Conservation (phyloP, 2,113 vertebrate genomes). For the Rhea americana region DNA sequence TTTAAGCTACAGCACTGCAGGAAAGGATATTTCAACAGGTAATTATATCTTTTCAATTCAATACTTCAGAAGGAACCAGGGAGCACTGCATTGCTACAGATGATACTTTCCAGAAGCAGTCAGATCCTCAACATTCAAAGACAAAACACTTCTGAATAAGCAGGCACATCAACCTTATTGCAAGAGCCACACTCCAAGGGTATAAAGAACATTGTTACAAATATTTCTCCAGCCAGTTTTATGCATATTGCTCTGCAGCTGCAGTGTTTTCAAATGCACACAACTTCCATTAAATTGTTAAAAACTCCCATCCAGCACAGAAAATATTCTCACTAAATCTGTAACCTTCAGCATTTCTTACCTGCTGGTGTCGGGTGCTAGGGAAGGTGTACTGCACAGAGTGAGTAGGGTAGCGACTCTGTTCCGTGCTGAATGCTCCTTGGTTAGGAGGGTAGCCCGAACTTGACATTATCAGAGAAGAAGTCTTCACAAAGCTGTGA, state of each 20-base stretch:
- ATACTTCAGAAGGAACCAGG: not conserved
- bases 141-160: not conserved
- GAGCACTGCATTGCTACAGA: not conserved
- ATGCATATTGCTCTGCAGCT: not conserved
- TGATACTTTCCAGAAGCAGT: not conserved
- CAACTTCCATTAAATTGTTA: accelerated
- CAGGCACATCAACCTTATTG: not conserved
- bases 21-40: not conserved
- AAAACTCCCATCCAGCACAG: not conserved
- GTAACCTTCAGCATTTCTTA: slow-evolving; percentile 59
- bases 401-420: slow-evolving; percentile 90
- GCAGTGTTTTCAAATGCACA: not conserved
- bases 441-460: slow-evolving; percentile 96
- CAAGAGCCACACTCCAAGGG: not conserved
- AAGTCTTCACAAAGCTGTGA: slow-evolving; percentile 79
- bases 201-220: not conserved
- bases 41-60: not conserved
- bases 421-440: slow-evolving; percentile 95
- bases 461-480: slow-evolving; percentile 92
- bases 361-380: slow-evolving; percentile 89
- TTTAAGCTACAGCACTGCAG: not conserved
- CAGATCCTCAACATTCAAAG: not conserved
- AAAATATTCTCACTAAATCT: not conserved
- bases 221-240: not conserved
- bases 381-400: slow-evolving; percentile 94